These are phyloP conservation scores for Holacanthella duospinosa DNA, from an alignment of 2,888 invertebrate genomes.

Conservation along the genomic window DNA sequence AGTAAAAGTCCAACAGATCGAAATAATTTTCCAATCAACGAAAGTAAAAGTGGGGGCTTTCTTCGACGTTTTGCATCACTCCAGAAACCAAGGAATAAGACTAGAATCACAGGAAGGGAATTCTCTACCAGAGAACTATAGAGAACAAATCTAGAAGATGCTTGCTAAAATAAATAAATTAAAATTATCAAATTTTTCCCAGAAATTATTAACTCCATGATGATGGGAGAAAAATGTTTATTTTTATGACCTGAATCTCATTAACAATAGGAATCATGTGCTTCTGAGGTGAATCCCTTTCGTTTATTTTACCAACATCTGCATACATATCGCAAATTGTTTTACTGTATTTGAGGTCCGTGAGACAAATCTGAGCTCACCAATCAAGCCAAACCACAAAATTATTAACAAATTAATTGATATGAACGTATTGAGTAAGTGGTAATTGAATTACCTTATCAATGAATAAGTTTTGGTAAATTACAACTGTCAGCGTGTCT, in stretches of 20 bases:
- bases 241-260: constrained; percentile 28
- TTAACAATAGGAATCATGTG: constrained; percentile 26
- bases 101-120: constrained; percentile 34
- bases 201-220: too few species aligned
- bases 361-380: constrained; percentile 29
- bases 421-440: background rate
- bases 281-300: constrained; percentile 11
- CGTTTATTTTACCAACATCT: constrained; percentile 5
- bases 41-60: constrained; percentile 33
- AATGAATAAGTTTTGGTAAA: constrained; percentile 37
- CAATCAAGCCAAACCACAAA: background rate
- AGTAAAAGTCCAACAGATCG: constrained; percentile 32
- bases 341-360: constrained; percentile 26
- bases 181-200: background rate
- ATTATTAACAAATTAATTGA: background rate
- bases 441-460: constrained; percentile 28
- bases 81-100: constrained; percentile 38
- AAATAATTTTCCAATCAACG: constrained; percentile 31
- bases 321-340: constrained; percentile 29
- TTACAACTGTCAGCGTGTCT: constrained; percentile 35
- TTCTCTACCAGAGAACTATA: constrained; percentile 37
- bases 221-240: background rate
- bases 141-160: constrained; percentile 31
- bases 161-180: constrained; percentile 17
- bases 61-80: constrained; percentile 30